Evolutionary conservation across 2,113 vertebrate species (phyloP), one percentile per base, ranked within the genome.

Genomic region (Erinaceus europaeus): DNA sequence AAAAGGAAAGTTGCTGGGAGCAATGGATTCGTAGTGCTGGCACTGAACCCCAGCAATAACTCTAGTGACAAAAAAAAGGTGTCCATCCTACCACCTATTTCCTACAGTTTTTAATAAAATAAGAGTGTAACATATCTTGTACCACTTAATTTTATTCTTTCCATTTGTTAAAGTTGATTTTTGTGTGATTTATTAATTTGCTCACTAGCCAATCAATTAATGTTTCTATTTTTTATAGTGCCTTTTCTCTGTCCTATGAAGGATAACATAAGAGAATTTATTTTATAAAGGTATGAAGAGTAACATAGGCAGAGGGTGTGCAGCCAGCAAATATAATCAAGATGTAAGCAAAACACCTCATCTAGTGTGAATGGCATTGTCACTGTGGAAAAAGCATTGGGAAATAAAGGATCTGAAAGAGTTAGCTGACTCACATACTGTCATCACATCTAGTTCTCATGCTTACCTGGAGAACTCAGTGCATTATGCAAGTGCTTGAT

Each of bases 371-470:
- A 88, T 76, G 52, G 32, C 67, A 82, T 68, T 72, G 50, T 36
- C 42, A 36, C 55, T 75, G 44, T 52, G 46, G 0, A 3, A 59
- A 67, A 50, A 92, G n/a, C 55, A 82, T 89, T 34, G 40, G 82
- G 75, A 91, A 88, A 91, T 68, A 59, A 89, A 85, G 74, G 71
- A 32, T 52, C 48, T 72, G 44, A 69, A 92, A 10, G 85, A 84
- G 90, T 84, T 81, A 57, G 82, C 55, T 84, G 79, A 81, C 32
- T 89, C 87, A 75, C 9, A 1, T 40, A 53, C 48, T 89, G 15
- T 69, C 65, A 50, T 87, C 57, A 42, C 40, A 52, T 87, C 44
- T 71, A 87, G 53, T 59, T 74, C 78, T 67, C 42, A 42, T 55
- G 38, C 17, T 59, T 84, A 75, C 32, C 48, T 75, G n/a, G 38